Conservation (phyloP, 2,888 invertebrate genomes). For the Euspilapteryx auroguttella region DNA sequence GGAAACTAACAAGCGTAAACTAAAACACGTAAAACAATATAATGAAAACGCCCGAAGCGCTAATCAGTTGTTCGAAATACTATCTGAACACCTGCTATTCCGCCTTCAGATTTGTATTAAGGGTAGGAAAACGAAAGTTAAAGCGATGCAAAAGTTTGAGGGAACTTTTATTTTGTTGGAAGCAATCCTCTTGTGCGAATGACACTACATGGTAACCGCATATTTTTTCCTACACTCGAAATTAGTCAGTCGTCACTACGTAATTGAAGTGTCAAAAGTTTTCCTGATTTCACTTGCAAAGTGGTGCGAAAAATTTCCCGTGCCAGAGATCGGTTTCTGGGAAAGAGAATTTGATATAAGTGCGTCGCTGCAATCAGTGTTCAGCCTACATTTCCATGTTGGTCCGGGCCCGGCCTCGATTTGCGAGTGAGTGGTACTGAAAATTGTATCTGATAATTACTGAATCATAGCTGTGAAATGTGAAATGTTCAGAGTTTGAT, state of each 20-base stretch:
- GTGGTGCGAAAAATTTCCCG: slow-evolving; percentile 56
- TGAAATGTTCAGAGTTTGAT: no score
- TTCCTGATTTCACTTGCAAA: slow-evolving; percentile 61
- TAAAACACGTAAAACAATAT: slow-evolving; percentile 34
- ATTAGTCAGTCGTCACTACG: slow-evolving; percentile 48
- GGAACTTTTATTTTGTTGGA: slow-evolving; percentile 39
- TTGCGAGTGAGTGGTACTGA: no score
- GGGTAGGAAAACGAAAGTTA: no score
- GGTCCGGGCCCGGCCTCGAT: no score
- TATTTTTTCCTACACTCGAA: slow-evolving; percentile 29
- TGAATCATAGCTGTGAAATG: no score
- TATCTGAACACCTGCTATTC: slow-evolving; percentile 26
- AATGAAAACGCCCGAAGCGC: slow-evolving; percentile 15
- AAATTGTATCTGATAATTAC: no score
- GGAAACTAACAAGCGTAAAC: slow-evolving; percentile 40
- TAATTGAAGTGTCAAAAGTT: slow-evolving; percentile 63
- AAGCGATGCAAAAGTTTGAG: slow-evolving; percentile 9
- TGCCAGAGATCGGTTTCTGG: slow-evolving; percentile 38
- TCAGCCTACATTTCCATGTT: slow-evolving; percentile 53
- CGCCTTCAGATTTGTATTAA: slow-evolving; percentile 20
- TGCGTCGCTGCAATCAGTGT: slow-evolving; percentile 48
- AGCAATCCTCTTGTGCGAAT: slow-evolving; percentile 29
- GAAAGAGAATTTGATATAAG: slow-evolving; percentile 57
- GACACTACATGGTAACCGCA: slow-evolving; percentile 37
- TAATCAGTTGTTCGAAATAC: no score